Conservation (phyloP, 2,888 invertebrate species). For the Gerris lacustris region DNA sequence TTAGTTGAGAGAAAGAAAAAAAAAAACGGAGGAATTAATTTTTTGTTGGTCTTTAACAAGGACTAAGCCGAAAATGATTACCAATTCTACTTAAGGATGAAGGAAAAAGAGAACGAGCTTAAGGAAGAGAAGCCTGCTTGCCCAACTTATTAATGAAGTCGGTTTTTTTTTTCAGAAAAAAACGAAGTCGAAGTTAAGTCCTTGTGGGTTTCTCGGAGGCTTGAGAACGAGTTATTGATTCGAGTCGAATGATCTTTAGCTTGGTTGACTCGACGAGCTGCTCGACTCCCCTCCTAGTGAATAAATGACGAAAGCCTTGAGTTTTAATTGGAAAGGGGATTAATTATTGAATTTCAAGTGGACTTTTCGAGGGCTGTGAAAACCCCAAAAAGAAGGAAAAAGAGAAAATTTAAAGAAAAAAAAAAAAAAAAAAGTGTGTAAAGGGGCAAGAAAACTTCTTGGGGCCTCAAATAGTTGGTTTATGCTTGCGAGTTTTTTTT, state of each 20-base stretch:
- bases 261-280: background rate
- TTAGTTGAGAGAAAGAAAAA: no score
- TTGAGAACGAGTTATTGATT: background rate
- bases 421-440: no score
- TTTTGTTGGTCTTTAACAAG: background rate
- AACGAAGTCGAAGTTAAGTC: background rate
- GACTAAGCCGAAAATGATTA: conserved; percentile 5
- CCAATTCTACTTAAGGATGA: background rate
- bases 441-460: no score
- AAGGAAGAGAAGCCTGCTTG: background rate
- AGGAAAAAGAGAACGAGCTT: background rate
- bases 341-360: background rate
- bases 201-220: background rate
- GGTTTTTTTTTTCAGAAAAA: background rate
- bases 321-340: conserved; percentile 1
- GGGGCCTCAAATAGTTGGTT: no score
- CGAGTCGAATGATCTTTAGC: background rate
- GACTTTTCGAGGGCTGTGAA: background rate
- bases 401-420: no score
- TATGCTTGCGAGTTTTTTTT: no score
- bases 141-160: conserved; percentile 1
- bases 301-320: background rate
- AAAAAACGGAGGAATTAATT: background rate
- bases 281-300: background rate
- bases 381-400: background rate